phyloP scores from a whole-genome alignment of 2,113 vertebrate genomes.

The Anser brachyrhynchus region DNA sequence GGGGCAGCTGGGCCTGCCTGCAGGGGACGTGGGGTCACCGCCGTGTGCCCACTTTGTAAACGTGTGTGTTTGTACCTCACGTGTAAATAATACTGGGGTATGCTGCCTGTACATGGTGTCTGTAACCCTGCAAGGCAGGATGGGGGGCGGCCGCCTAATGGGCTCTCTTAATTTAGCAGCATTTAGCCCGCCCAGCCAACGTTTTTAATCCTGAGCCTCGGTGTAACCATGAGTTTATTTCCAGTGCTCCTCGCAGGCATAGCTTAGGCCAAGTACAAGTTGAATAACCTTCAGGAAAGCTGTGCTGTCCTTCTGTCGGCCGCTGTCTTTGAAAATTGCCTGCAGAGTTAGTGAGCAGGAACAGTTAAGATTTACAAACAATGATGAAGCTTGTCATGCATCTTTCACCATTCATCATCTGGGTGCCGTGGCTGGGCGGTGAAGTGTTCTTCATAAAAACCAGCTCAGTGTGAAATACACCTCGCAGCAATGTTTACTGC shows the following conservation, averaged over 20 bases:
- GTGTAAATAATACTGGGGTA: not conserved
- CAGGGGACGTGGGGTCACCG: not conserved
- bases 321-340: constrained; percentile 99
- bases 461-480: constrained; percentile 99
- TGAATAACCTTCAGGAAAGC: constrained; percentile 99
- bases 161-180: constrained; percentile 29
- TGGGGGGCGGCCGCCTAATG: not conserved
- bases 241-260: constrained; percentile 56
- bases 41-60: not conserved
- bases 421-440: constrained; percentile 91
- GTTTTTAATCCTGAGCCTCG: not conserved
- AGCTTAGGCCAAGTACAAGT: constrained; percentile 91
- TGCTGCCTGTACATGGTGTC: not conserved
- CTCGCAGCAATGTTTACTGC: constrained; percentile 98
- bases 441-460: constrained; percentile 99
- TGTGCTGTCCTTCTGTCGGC: constrained; percentile 92
- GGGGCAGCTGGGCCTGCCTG: not conserved
- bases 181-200: not conserved
- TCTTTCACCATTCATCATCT: constrained; percentile 99
- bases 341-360: constrained; percentile 99
- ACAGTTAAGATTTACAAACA: constrained; percentile 99
- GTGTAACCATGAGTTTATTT: constrained; percentile 63
- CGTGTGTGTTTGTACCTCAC: not conserved
- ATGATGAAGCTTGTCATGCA: constrained; percentile 99
- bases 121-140: not conserved